Conservation (phyloP, 2,888 invertebrate genomes). For the Erpobdella octoculata region DNA sequence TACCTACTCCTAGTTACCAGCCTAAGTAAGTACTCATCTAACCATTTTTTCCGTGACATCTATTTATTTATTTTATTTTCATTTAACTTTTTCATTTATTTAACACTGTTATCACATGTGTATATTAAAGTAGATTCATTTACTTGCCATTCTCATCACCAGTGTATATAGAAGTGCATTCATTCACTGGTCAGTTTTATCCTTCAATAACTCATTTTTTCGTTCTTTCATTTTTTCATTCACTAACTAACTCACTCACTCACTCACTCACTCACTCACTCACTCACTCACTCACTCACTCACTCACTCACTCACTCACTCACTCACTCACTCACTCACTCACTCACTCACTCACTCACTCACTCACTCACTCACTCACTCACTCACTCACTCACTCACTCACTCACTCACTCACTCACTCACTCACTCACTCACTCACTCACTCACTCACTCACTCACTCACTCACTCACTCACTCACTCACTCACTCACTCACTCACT, state of each 20-base stretch:
- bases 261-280: background rate
- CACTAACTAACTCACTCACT: background rate
- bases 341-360: constrained; percentile 7
- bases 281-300: background rate
- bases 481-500: background rate
- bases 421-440: constrained; percentile 20
- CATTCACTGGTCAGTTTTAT: no score
- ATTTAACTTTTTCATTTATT: no score
- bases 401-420: constrained; percentile 3
- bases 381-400: background rate
- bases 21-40: no score
- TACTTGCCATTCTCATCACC: no score
- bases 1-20: no score
- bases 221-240: background rate
- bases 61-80: no score
- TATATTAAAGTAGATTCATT: no score
- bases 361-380: constrained; percentile 20
- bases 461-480: background rate
- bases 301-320: background rate
- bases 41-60: no score
- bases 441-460: background rate
- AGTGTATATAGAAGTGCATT: no score
- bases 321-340: constrained; percentile 5
- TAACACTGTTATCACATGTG: no score
- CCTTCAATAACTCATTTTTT: no score